Evolutionary conservation across 1,140 invertebrate genomes (phyloP), one percentile per base, ranked within the genome.

Genomic region (Hermatobates lingyangjiaoensis): DNA sequence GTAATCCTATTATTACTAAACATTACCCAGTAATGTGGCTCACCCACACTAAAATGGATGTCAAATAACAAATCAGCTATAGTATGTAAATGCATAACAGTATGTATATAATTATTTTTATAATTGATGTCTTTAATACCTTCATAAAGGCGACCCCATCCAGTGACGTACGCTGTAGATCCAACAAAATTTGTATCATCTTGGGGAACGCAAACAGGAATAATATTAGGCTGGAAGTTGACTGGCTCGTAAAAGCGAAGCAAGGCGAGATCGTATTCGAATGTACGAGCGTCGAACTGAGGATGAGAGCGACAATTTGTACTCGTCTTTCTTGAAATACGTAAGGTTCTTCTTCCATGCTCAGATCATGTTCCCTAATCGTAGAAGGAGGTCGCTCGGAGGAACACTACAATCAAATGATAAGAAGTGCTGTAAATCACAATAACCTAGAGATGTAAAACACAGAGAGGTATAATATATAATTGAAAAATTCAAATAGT

Each of bases 301-400:
- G 87, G 87, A 71, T 93, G 88, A 27, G 83, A 87, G 87, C 87
- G 0, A 92, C 85, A 47, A 91, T 87, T 63, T 91, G 87, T 0
- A 91, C 87, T 40, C 86, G 70, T 57, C 87, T 66, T 62, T 94
- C 90, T 55, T 86, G 79, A 62, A 83, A 89, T 1, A 83, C 78
- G 59, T 87, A 90, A 0, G 88, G 87, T 60, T 93, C 88, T 25
- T 83, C 75, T 55, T 87, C 83, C 44, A 77, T 81, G 0, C 82
- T 82, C 47, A 93, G 69, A 65, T 92, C 88, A 60, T 90, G 86
- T 62, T 94, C 89, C 90, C 90, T 26, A 93, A 74, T 27, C 89
- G 73, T 24, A 94, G 69, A 15, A 91, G 70, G 27, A 94, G 71
- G 63, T 93, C 86, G 48, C 84, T 87, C n/a, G 88, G 84, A 27